Evolutionary conservation across 35 echinoderm and acorn worm species (phyloP).

Genomic region (Stichopus chloronotus): DNA sequence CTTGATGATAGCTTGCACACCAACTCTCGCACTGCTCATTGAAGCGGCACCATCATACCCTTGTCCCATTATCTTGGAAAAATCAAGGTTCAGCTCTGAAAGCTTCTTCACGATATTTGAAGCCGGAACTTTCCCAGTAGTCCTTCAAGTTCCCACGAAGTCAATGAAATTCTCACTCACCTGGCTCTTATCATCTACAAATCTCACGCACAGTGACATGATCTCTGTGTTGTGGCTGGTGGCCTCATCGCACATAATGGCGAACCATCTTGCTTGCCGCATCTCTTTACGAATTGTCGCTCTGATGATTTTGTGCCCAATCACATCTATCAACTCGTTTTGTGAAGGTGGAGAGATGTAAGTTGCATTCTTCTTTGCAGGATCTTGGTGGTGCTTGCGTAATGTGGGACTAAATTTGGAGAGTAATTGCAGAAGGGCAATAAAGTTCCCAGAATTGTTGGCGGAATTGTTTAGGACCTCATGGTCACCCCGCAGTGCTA

Average conservation of each 20-base stretch:
- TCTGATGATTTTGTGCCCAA: constrained; percentile 43
- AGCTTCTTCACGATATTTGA: constrained; percentile 8
- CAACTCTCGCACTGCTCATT: constrained; percentile 11
- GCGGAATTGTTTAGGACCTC: not conserved
- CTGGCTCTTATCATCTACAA: constrained; percentile 24
- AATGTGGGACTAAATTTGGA: constrained; percentile 11
- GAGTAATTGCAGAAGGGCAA: constrained; percentile 4
- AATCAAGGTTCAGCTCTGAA: not conserved
- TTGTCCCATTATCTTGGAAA: not conserved
- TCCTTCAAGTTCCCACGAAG: constrained; percentile 36
- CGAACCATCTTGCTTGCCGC: not conserved
- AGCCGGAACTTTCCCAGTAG: constrained; percentile 13
- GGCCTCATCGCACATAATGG: constrained; percentile 41
- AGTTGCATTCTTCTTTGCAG: not conserved
- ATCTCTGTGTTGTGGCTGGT: constrained; percentile 30
- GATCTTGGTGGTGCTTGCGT: not conserved
- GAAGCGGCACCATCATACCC: constrained; percentile 11
- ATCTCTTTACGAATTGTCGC: not conserved
- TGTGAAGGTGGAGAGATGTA: constrained; percentile 23
- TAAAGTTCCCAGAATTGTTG: constrained; percentile 36
- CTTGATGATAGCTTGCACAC: not conserved
- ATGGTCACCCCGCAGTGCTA: not conserved
- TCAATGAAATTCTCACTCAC: constrained; percentile 36
- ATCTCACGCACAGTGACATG: constrained; percentile 27
- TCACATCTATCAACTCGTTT: constrained; percentile 51